A percentile compares a stretch with the other conserved stretches of the same genome.
Evolutionary conservation across 2,888 invertebrate genomes (phyloP).

Genomic region (Tenthredo notha): DNA sequence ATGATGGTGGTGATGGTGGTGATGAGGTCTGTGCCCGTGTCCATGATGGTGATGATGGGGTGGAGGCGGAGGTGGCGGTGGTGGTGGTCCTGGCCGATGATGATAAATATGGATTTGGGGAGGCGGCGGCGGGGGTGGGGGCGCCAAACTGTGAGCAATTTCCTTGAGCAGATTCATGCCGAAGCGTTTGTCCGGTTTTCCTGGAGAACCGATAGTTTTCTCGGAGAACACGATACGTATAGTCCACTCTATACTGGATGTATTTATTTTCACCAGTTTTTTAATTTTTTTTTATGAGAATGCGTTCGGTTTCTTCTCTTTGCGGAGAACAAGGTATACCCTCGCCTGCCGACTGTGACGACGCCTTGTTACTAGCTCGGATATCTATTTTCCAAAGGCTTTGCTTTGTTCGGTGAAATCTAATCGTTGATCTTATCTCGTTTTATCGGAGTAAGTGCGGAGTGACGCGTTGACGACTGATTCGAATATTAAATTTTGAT

Average conservation of each 20-base stretch:
- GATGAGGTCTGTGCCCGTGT: not conserved
- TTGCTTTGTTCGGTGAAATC: not conserved
- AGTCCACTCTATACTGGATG: not conserved
- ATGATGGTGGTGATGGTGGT: not conserved
- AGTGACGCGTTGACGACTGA: not conserved
- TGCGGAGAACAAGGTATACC: not conserved
- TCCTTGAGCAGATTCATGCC: conserved; percentile 38
- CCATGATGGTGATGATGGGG: conserved; percentile 1
- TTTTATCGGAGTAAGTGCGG: not conserved
- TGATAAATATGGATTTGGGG: not conserved
- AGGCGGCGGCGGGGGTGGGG: conserved; percentile 5
- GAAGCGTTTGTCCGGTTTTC: not conserved
- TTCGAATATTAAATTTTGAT: not conserved
- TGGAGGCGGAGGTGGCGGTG: conserved; percentile 9
- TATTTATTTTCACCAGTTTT: not conserved
- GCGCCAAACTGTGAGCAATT: conserved; percentile 15
- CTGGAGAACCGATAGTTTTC: not conserved
- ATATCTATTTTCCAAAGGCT: not conserved
- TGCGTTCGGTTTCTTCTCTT: not conserved
- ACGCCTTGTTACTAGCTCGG: not conserved
- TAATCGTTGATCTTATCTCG: not conserved
- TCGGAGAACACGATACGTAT: not conserved
- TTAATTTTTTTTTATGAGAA: not conserved
- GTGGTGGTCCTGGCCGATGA: conserved; percentile 12
- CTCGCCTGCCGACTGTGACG: not conserved